Evolutionary conservation across 1,140 invertebrate genomes (phyloP).

Genomic region (Phymastichus coffea): DNA sequence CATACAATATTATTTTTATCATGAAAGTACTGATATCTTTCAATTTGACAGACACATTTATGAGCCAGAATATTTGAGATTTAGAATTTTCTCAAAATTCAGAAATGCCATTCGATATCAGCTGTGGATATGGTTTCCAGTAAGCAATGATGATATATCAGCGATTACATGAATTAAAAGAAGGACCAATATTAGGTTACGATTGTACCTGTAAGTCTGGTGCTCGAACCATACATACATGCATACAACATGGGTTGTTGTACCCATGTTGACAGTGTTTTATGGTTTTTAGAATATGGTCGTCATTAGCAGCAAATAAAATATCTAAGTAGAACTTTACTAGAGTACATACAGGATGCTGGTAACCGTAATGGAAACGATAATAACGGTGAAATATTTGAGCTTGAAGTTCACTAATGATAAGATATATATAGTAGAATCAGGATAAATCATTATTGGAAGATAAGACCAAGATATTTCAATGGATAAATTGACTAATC

Average conservation of each 20-base stretch:
- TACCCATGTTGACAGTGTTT: constrained; percentile 4
- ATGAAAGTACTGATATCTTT: not conserved
- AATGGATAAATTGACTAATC: constrained; percentile 3
- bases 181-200: not conserved
- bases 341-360: not conserved
- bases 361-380: not conserved
- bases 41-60: not conserved
- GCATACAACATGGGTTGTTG: not conserved
- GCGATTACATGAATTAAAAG: not conserved
- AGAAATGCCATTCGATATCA: not conserved
- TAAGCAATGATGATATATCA: too few species aligned
- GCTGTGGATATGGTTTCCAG: too few species aligned
- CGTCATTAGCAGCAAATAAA: not conserved
- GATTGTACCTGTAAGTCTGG: constrained; percentile 6
- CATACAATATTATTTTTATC: constrained; percentile 5
- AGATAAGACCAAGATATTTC: too few species aligned
- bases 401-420: too few species aligned
- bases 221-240: too few species aligned
- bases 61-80: constrained; percentile 1
- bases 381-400: not conserved
- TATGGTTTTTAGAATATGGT: not conserved
- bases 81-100: constrained; percentile 1
- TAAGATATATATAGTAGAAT: not conserved
- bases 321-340: not conserved
- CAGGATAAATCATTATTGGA: constrained; percentile 14